phyloP scores from a whole-genome alignment of 1,140 invertebrate genomes.

The Zaprionus kolodkinae region DNA sequence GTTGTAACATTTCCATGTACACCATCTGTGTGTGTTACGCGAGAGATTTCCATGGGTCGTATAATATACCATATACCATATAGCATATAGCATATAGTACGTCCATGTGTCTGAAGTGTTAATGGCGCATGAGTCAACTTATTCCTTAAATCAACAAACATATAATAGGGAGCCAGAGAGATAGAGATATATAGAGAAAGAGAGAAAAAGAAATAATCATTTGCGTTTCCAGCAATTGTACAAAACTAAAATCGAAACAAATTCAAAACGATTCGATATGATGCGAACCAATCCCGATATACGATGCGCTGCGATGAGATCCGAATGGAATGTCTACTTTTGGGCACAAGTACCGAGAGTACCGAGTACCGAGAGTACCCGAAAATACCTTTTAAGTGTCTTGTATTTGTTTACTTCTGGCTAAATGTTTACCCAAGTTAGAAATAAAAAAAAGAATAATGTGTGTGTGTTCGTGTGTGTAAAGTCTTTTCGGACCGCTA shows the following conservation, averaged over 20 bases:
- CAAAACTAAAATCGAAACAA: conserved; percentile 42
- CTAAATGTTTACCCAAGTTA: conserved; percentile 79
- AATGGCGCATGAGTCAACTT: conserved; percentile 77
- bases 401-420: conserved; percentile 79
- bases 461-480: conserved; percentile 62
- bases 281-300: conserved; percentile 4
- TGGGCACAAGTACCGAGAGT: conserved; percentile 72
- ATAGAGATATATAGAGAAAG: conserved; percentile 13
- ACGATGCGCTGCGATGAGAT: conserved; percentile 10
- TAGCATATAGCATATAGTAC: not conserved
- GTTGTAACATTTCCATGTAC: conserved; percentile 50
- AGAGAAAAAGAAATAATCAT: conserved; percentile 59
- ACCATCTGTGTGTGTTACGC: conserved; percentile 40
- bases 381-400: conserved; percentile 79
- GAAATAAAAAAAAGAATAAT: conserved; percentile 63
- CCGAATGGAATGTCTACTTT: conserved; percentile 65
- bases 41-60: conserved; percentile 34
- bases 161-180: conserved; percentile 26
- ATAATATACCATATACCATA: conserved; percentile 23
- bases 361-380: conserved; percentile 46
- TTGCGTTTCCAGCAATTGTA: conserved; percentile 57
- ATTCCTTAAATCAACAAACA: conserved; percentile 79
- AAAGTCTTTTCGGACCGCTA: conserved; percentile 70
- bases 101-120: conserved; percentile 61
- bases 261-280: conserved; percentile 41